These are phyloP conservation scores for Anthoptus insignis DNA, from an alignment of 2,888 invertebrate genomes.

Conservation along the genomic window DNA sequence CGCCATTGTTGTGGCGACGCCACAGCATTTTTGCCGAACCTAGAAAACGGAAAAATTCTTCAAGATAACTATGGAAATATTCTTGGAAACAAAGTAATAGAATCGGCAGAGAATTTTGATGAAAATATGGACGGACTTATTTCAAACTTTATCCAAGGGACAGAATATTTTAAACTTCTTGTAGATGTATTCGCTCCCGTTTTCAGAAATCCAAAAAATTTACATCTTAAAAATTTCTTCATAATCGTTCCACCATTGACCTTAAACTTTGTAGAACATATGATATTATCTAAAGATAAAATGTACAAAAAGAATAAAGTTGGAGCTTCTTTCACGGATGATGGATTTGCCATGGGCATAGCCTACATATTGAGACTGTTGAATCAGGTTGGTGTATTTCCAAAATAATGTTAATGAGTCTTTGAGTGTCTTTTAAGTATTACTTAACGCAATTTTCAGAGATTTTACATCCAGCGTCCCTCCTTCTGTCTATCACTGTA, in stretches of 20 bases:
- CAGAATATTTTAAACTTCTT: slow-evolving; percentile 96
- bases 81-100: slow-evolving; percentile 87
- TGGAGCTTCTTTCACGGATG: slow-evolving; percentile 98
- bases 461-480: too few species aligned
- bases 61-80: slow-evolving; percentile 87
- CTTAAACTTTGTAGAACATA: slow-evolving; percentile 98
- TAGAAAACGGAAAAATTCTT: slow-evolving; percentile 88
- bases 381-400: slow-evolving; percentile 89
- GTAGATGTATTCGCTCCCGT: slow-evolving; percentile 97
- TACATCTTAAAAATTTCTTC: slow-evolving; percentile 97
- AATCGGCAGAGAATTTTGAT: slow-evolving; percentile 91
- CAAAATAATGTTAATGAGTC: too few species aligned
- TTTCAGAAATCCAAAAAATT: slow-evolving; percentile 94
- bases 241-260: slow-evolving; percentile 97
- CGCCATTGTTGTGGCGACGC: slow-evolving; percentile 97
- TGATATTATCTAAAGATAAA: slow-evolving; percentile 96
- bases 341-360: slow-evolving; percentile 98
- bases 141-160: slow-evolving; percentile 95
- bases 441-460: too few species aligned
- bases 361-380: slow-evolving; percentile 97
- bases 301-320: slow-evolving; percentile 96
- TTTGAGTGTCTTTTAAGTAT: too few species aligned
- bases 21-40: slow-evolving; percentile 95
- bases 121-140: slow-evolving; percentile 92
- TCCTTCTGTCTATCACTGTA: too few species aligned